phyloP scores from a whole-genome alignment of 2,113 vertebrate genomes.

The Alouatta palliata region DNA sequence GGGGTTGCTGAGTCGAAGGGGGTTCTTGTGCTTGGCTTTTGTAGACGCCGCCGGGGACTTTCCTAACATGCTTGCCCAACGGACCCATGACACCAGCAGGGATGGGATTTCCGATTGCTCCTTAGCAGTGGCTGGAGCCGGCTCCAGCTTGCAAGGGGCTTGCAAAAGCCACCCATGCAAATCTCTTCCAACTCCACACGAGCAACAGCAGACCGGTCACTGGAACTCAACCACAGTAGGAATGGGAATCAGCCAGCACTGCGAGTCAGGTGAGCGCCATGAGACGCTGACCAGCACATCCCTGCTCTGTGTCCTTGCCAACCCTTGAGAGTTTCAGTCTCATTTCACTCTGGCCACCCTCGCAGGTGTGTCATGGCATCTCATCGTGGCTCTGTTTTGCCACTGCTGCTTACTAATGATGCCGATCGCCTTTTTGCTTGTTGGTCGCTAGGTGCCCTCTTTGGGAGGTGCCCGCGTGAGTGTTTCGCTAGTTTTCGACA shows the following conservation, averaged over 20 bases:
- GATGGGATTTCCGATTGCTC: background rate
- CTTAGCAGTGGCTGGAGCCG: rapidly evolving
- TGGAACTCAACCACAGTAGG: background rate
- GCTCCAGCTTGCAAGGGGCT: background rate
- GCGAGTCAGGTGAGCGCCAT: rapidly evolving
- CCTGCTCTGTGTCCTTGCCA: background rate
- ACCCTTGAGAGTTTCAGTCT: rapidly evolving
- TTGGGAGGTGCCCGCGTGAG: rapidly evolving
- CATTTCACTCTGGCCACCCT: rapidly evolving
- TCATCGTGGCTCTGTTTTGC: rapidly evolving
- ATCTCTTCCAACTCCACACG: rapidly evolving
- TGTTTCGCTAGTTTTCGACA: background rate
- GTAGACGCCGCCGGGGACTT: background rate
- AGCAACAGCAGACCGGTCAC: rapidly evolving
- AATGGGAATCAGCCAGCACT: rapidly evolving
- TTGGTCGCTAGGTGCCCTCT: rapidly evolving
- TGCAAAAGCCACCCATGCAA: rapidly evolving
- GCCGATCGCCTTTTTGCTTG: rapidly evolving
- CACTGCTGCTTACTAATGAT: rapidly evolving
- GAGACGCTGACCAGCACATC: rapidly evolving
- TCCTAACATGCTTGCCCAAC: background rate
- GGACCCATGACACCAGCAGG: too few species aligned
- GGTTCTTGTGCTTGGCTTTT: background rate
- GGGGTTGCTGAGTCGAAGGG: background rate
- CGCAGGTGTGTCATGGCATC: rapidly evolving